Evolutionary conservation across 2,797 vertebrate species (phyloP), one percentile per base, ranked within the genome.

Genomic region (Ibycter americanus): DNA sequence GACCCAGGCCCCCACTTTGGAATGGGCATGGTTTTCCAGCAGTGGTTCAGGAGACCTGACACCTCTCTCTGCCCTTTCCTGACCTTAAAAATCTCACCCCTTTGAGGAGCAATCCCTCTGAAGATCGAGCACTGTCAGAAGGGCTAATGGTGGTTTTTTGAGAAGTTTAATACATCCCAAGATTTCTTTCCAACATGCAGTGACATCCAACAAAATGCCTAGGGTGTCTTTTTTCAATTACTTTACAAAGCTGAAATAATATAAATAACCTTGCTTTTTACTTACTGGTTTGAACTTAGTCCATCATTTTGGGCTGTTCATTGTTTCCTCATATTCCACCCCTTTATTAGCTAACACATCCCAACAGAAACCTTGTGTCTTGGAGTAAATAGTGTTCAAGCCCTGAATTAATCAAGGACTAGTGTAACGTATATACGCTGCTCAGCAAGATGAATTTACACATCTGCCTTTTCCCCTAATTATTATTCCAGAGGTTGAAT

Each of bases 401-500:
- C 81, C 63, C 42, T 54, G 92, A 97, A 97, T 97, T 97, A 95
- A 96, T 95, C 42, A 46, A 65, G 38, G 51, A 78, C 92, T 82
- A 74, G 58, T 79, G n/a, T 83, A 96, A 91, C 95, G 66, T 89
- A 87, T 49, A 96, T 80, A 92, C 26, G 20, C 87, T 91, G 63
- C 83, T 92, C 93, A 59, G 86, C 87, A 97, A 95, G 86, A 97
- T 98, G 92, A 96, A 97, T 97, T 97, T 96, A 92, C 73, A 92
- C 87, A 92, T 96, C 77, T 89, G 89, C 78, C 93, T 97, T 85
- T 83, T 88, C 96, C 90, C 94, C 91, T 97, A 97, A 96, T 97
- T 97, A 94, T 94, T 97, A 97, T 91, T 97, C 88, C 94, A 96
- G 92, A 91, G 95, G 96, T 96, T 96, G 91, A 89, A 94, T 95